These are phyloP conservation scores for Otolemur crassicaudatus DNA, from an alignment of 2,797 vertebrate species.

Conservation along the genomic window DNA sequence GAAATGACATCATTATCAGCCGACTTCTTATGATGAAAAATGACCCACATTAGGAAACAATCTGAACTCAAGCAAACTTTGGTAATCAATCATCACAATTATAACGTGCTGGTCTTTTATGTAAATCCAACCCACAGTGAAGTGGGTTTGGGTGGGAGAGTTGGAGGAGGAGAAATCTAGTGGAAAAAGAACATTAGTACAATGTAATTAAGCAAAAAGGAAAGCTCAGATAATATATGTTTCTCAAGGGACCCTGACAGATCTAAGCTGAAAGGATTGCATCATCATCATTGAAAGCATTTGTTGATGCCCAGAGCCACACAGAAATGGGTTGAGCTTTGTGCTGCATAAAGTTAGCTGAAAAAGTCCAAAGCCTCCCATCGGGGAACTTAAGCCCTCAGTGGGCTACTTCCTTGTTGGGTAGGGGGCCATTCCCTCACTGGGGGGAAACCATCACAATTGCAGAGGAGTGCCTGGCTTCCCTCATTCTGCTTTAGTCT, in stretches of 20 bases:
- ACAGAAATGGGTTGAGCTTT: conserved; percentile 25
- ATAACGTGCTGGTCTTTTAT: conserved; percentile 82
- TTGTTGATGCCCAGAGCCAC: conserved; percentile 69
- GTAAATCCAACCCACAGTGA: conserved; percentile 77
- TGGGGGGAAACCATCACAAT: neutral
- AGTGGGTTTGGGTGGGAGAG: conserved; percentile 68
- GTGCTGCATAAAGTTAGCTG: conserved; percentile 7
- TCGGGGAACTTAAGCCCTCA: neutral
- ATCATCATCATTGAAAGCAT: conserved; percentile 74
- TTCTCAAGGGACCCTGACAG: conserved; percentile 62
- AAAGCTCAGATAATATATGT: conserved; percentile 69
- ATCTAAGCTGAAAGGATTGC: conserved; percentile 71
- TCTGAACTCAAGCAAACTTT: conserved; percentile 83
- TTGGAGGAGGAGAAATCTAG: conserved; percentile 63
- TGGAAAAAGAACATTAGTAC: conserved; percentile 76
- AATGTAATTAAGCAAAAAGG: conserved; percentile 83
- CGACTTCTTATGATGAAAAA: conserved; percentile 86
- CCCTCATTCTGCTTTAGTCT: neutral
- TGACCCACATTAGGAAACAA: conserved; percentile 86
- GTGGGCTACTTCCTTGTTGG: neutral
- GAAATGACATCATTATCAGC: conserved; percentile 88
- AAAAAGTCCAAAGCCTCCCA: neutral
- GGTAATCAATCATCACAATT: conserved; percentile 84
- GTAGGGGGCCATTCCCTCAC: neutral
- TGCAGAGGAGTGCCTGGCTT: neutral